These are phyloP conservation scores for Megaceryle torquata DNA, from an alignment of 2,113 vertebrate species.

Conservation along the genomic window DNA sequence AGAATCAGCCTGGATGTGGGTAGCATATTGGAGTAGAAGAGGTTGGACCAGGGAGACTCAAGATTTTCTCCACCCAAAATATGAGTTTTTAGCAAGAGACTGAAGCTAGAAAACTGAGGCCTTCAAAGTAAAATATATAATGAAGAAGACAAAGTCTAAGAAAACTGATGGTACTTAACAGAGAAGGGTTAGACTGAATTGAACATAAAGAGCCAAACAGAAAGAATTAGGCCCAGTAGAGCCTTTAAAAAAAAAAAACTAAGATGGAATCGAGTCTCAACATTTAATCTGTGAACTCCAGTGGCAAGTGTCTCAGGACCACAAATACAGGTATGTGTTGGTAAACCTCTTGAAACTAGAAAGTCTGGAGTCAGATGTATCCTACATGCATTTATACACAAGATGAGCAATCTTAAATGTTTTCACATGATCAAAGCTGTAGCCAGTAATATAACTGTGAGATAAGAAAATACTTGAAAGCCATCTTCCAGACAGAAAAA, in stretches of 20 bases:
- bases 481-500: background rate
- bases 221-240: background rate
- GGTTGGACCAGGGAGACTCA: background rate
- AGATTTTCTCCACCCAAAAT: background rate
- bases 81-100: background rate
- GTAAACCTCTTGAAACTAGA: background rate
- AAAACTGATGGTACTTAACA: background rate
- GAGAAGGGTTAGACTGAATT: background rate
- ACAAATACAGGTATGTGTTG: background rate
- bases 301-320: background rate
- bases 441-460: background rate
- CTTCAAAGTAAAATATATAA: background rate
- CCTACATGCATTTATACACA: background rate
- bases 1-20: background rate
- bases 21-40: background rate
- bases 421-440: background rate
- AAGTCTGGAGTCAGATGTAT: background rate
- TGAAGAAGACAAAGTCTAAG: background rate
- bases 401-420: background rate
- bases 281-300: background rate
- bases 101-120: background rate
- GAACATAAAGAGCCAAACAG: background rate
- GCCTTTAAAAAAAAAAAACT: background rate
- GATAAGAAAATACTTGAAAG: background rate
- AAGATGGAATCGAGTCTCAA: background rate